phyloP scores from a whole-genome alignment of 2,113 vertebrate genomes.

The Eleginops maclovinus region DNA sequence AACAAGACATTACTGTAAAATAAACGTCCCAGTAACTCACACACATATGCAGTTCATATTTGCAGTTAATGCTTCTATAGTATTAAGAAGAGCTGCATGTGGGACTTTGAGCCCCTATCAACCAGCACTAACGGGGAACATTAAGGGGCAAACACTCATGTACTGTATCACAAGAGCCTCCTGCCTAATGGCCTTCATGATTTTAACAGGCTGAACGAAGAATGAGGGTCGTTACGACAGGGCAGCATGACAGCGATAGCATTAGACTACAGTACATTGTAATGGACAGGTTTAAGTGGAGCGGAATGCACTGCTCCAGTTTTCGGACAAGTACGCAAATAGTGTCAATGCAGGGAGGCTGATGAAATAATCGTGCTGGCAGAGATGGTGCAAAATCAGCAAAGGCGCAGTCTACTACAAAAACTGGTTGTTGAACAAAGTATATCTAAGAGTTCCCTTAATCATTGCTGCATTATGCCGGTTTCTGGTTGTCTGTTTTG shows the following conservation, averaged over 20 bases:
- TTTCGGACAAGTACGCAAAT: conserved; percentile 39
- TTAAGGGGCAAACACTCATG: conserved; percentile 24
- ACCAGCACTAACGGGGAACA: conserved; percentile 11
- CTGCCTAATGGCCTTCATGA: conserved; percentile 34
- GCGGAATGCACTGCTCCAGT: conserved; percentile 77
- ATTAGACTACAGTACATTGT: conserved; percentile 50
- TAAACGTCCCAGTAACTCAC: not conserved
- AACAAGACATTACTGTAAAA: not conserved
- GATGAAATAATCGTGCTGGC: conserved; percentile 49
- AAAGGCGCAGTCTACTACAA: not conserved
- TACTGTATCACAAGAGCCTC: conserved; percentile 8
- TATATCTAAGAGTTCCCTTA: not conserved
- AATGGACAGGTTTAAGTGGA: conserved; percentile 76
- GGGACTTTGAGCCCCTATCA: conserved; percentile 5
- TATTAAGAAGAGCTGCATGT: conserved; percentile 27
- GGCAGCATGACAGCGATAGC: conserved; percentile 54
- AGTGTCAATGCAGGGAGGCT: conserved; percentile 40
- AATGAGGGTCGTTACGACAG: conserved; percentile 25
- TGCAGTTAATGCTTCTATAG: not conserved
- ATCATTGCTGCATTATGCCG: no score
- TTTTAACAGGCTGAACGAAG: conserved; percentile 39
- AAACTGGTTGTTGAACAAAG: conserved; percentile 13
- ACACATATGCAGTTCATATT: not conserved
- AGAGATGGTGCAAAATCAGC: conserved; percentile 44
- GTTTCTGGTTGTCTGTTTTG: no score